A percentile compares a stretch with the other conserved stretches of the same genome.
phyloP scores from a whole-genome alignment of 2,113 vertebrate species.

The Leptobrachium leishanense region DNA sequence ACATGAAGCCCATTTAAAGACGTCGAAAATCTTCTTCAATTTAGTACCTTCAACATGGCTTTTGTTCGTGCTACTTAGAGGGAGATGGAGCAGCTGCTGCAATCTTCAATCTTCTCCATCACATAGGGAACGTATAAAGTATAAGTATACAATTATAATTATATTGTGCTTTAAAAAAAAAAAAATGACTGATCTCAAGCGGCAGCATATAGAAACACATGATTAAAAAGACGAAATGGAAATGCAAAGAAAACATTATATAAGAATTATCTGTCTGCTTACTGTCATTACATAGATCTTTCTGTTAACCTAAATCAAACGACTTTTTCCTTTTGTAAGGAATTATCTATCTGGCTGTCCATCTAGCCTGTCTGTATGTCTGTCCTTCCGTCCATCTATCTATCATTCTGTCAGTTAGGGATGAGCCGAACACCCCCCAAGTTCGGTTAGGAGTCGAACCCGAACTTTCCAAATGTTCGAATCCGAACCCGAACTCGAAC shows the following conservation, averaged over 20 bases:
- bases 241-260: not conserved
- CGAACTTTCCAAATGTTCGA: too few relatives aligned
- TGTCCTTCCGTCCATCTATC: too few relatives aligned
- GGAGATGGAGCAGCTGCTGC: not conserved
- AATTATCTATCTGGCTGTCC: too few relatives aligned
- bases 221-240: not conserved
- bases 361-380: too few relatives aligned
- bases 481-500: too few relatives aligned
- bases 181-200: not conserved
- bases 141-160: not conserved
- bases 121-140: not conserved
- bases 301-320: not conserved
- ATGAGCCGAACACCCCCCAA: too few relatives aligned
- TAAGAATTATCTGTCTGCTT: not conserved
- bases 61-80: slow-evolving; percentile 1
- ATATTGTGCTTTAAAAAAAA: not conserved
- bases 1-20: not conserved
- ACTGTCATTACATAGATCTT: not conserved
- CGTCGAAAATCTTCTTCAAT: not conserved
- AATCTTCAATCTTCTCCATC: not conserved
- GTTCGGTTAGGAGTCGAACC: too few relatives aligned
- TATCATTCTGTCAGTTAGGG: too few relatives aligned
- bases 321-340: too few relatives aligned
- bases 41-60: not conserved
- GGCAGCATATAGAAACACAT: not conserved